Conservation (phyloP, 2,113 vertebrate genomes). For the Ovibos moschatus region DNA sequence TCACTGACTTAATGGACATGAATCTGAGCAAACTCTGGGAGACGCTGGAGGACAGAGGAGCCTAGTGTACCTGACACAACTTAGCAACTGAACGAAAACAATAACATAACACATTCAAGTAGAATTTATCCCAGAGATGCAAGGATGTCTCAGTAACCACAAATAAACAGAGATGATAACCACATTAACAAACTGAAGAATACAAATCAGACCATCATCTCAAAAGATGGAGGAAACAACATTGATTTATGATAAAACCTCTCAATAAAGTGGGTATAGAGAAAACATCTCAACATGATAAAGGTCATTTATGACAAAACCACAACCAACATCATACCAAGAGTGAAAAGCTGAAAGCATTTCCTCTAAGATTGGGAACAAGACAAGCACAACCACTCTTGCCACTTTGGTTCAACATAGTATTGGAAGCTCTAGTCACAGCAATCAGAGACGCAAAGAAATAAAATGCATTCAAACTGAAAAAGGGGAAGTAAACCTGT, state of each 20-base stretch:
- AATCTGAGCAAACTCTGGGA: background rate
- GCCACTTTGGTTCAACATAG: background rate
- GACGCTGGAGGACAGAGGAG: background rate
- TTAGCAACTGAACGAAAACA: background rate
- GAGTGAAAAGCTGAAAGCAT: background rate
- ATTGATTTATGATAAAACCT: background rate
- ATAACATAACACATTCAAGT: background rate
- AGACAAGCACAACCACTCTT: background rate
- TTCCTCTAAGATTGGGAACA: background rate
- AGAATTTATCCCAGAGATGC: background rate
- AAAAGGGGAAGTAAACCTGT: background rate
- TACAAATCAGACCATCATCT: background rate
- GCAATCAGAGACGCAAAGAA: background rate
- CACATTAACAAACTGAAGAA: background rate
- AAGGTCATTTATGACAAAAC: background rate
- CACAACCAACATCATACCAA: background rate
- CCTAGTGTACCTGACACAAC: background rate
- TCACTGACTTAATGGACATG: background rate
- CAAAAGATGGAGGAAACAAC: background rate
- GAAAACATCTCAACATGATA: background rate
- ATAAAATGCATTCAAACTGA: background rate
- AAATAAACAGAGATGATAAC: background rate
- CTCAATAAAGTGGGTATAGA: background rate
- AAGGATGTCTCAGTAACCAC: background rate
- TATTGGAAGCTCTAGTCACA: background rate